Evolutionary conservation across 1,140 invertebrate genomes (phyloP).

Genomic region (Carcinoscorpius rotundicauda): DNA sequence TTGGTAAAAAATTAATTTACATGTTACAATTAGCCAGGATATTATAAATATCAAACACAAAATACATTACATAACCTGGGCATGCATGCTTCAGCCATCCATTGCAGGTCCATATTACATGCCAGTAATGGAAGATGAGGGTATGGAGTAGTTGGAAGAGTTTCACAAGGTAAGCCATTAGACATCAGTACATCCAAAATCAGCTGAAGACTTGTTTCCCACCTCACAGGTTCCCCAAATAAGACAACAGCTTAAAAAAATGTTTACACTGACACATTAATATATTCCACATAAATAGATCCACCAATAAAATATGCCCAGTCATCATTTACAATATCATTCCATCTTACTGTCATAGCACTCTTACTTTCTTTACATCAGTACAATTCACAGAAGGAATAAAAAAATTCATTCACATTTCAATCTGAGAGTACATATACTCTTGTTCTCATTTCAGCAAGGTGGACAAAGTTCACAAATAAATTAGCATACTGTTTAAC

Average conservation of each 20-base stretch:
- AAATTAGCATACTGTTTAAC: too few relatives aligned
- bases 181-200: conserved; percentile 55
- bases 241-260: conserved; percentile 44
- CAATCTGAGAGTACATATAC: too few relatives aligned
- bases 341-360: conserved; percentile 5
- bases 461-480: too few relatives aligned
- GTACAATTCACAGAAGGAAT: too few relatives aligned
- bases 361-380: neutral
- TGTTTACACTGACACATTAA: conserved; percentile 20
- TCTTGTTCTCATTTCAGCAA: too few relatives aligned
- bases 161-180: conserved; percentile 40
- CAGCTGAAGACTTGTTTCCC: conserved; percentile 47
- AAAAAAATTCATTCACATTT: too few relatives aligned
- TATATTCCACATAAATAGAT: conserved; percentile 27
- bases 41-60: too few relatives aligned
- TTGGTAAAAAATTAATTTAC: too few relatives aligned
- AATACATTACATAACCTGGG: conserved; percentile 35
- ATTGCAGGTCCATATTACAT: conserved; percentile 55
- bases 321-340: neutral
- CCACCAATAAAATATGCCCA: conserved; percentile 6
- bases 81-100: conserved; percentile 51
- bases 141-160: conserved; percentile 37
- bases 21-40: too few relatives aligned
- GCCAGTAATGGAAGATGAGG: conserved; percentile 52
- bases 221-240: conserved; percentile 48